Evolutionary conservation across 2,888 invertebrate species (phyloP), one percentile per base, ranked within the genome.

Genomic region (Alsophila aescularia): DNA sequence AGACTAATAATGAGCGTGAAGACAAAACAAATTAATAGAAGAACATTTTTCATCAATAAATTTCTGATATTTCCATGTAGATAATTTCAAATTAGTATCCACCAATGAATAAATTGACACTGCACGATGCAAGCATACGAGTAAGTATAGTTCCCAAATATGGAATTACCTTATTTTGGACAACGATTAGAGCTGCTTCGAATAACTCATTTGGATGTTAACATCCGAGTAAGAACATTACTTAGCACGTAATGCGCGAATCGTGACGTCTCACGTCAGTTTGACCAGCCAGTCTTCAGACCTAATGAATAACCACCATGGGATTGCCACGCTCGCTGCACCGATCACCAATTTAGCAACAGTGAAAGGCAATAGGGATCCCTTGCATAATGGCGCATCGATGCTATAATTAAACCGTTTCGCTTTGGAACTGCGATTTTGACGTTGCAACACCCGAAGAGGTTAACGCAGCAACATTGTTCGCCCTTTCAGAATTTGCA

Each of bases 341-440:
- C 60, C 71, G 73, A 69, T 73, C 36, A 13, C 31, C 64, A 66
- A 32, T 56, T 56, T 37, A 36, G 65, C 35, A 62, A 59, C 43
- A 68, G 75, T 73, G 74, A 76, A 75, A 75, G 75, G 75, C 61
- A 60, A 65, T 60, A 64, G 65, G 70, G 63, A 67, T 58, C 55
- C 56, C 60, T 72, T 72, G 63, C 72, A 69, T 69, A 75, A 75
- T 70, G 49, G 55, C 56, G 64, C 62, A 65, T 58, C 63, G 60
- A 66, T 64, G 63, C 60, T 57, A 65, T 71, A 73, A 75, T 75
- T 73, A 73, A 66, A 71, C 67, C 62, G 69, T 72, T 69, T 64
- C 54, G 43, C 49, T 41, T 39, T 45, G 39, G 40, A 34, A 34
- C 53, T 61, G 50, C 42, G 57, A 62, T 61, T 61, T 58, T 36